Base-by-base conservation (phyloP, 2,113 vertebrate genomes). In the Tonatia bakeri region DNA sequence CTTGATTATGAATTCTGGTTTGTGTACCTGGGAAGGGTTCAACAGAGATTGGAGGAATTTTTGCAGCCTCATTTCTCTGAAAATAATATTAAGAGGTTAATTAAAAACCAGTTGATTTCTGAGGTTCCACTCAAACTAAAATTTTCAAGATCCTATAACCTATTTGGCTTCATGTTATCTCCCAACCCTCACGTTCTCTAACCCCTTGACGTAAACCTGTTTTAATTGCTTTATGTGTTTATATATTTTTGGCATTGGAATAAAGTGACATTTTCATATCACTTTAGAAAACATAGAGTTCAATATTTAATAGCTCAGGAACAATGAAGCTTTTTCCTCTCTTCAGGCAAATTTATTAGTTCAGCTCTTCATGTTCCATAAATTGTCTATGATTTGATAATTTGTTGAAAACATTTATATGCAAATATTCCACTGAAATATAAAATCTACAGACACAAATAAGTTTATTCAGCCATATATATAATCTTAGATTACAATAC, bases 321-420 rank as follows among this genome's bases (percentile, higher is more conserved):
- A 20, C 24, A 92, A 64, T n/a, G 31, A 70, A 76, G 3, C 19
- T 36, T 38, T 80, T 86, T 81, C 12, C 15, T 64, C 16, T 73
- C 19, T 56, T 76, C 64, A 76, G 38, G 76, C 69, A 31, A 84
- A 81, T 67, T 76, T 84, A 43, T 94, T 80, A 97, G 45, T 64
- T 76, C 36, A 36, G 40, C 31, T 72, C 33, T 85, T 81, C 33
- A 90, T 26, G 33, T 87, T 86, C 50, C 52, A 90, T 89, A 89
- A 95, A 61, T 50, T 87, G 56, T 86, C 80, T 92, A 20, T 64
- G 73, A 82, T 90, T 75, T 93, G 75, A 33, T 87, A 77, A 77
- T 87, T 93, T 94, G 80, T 36, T 65, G 79, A 93, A 96, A 89
- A 83, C 33, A 92, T 92, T 77, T 94, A 79, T 82, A 56, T 47